phyloP scores from a whole-genome alignment of 2,888 invertebrate species.

The Erebia epiphron region DNA sequence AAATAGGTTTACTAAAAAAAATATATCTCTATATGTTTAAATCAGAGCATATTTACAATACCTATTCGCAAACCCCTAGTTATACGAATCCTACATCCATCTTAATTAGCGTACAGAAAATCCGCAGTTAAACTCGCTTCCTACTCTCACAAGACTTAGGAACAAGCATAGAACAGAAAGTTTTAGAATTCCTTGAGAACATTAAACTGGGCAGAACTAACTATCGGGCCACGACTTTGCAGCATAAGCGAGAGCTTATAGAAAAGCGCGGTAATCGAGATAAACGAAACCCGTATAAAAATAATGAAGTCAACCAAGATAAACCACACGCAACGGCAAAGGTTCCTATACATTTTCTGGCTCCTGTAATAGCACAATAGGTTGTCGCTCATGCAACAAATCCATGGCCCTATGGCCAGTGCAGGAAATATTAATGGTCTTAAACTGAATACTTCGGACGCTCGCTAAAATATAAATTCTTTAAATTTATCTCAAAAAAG shows the following conservation, averaged over 20 bases:
- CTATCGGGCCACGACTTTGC: background rate
- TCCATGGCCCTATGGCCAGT: background rate
- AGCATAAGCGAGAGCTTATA: background rate
- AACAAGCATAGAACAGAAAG: conserved; percentile 1
- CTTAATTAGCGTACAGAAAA: background rate
- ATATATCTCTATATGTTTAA: no score
- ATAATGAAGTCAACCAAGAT: no score
- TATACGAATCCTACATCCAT: background rate
- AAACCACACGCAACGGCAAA: no score
- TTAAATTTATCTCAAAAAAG: conserved; percentile 2
- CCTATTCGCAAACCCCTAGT: no score
- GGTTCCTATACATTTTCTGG: background rate
- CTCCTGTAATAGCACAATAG: background rate
- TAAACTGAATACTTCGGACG: conserved; percentile 1
- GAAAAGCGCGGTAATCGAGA: background rate
- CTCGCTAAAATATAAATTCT: background rate
- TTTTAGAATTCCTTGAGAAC: background rate
- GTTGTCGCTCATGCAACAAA: background rate
- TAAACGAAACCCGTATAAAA: background rate
- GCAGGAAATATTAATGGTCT: conserved; percentile 1
- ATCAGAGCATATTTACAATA: no score
- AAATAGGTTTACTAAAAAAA: no score
- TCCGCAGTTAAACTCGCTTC: background rate
- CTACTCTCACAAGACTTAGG: conserved; percentile 1
- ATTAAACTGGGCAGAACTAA: background rate